Evolutionary conservation across 2,888 invertebrate species (phyloP).

Genomic region (Carcina quercana): DNA sequence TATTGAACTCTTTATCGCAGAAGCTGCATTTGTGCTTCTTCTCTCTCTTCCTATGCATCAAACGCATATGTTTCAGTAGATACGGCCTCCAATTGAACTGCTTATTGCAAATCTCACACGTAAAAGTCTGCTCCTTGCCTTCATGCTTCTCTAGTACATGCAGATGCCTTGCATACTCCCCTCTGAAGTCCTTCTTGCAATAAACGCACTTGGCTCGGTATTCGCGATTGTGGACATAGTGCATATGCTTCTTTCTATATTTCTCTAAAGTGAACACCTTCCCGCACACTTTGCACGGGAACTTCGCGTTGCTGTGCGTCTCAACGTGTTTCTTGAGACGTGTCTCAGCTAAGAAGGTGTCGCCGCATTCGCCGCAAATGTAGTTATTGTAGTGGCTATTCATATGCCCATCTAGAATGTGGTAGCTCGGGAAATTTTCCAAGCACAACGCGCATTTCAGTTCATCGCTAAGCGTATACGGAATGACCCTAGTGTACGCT

Average conservation of each 20-base stretch:
- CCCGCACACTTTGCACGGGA: constrained; percentile 50
- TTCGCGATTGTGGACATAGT: constrained; percentile 28
- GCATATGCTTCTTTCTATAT: constrained; percentile 38
- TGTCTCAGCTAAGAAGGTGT: constrained; percentile 29
- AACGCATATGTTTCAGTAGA: constrained; percentile 47
- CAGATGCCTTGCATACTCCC: constrained; percentile 16
- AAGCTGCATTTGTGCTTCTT: constrained; percentile 29
- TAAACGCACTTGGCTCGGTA: constrained; percentile 32
- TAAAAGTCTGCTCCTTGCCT: constrained; percentile 27
- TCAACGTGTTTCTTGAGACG: constrained; percentile 45
- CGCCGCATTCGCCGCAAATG: constrained; percentile 47
- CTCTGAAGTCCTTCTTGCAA: constrained; percentile 32
- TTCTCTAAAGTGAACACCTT: constrained; percentile 52
- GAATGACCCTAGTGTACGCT: constrained; percentile 35
- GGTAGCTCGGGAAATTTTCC: constrained; percentile 27
- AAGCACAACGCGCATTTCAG: constrained; percentile 38
- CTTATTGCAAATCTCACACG: constrained; percentile 52
- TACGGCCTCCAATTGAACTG: constrained; percentile 53
- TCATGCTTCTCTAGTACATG: constrained; percentile 34
- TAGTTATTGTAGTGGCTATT: constrained; percentile 48
- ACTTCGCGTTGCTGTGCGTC: constrained; percentile 52
- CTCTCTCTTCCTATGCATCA: constrained; percentile 34
- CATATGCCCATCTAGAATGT: constrained; percentile 46
- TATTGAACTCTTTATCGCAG: constrained; percentile 26
- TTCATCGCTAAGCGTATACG: constrained; percentile 27